A percentile compares a stretch with the other conserved stretches of the same genome.
Evolutionary conservation across 2,888 invertebrate species (phyloP).

Genomic region (Harpalus rufipes): DNA sequence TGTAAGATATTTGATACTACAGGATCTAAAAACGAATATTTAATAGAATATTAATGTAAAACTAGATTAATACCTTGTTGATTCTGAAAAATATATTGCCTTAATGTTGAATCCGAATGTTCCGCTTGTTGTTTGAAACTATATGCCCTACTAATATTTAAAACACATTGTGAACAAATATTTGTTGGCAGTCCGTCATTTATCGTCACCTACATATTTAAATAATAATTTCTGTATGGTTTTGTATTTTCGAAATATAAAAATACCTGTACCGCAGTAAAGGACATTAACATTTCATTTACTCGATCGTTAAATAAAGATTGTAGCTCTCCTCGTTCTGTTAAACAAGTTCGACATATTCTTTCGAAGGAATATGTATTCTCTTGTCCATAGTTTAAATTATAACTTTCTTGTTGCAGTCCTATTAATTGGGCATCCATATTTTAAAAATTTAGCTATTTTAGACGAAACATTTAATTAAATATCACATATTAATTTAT

Average conservation of each 20-base stretch:
- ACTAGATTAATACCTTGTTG: background rate
- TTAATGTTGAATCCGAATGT: slow-evolving; percentile 68
- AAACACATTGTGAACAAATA: slow-evolving; percentile 69
- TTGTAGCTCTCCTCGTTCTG: slow-evolving; percentile 71
- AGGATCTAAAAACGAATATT: slow-evolving; percentile 24
- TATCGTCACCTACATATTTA: slow-evolving; percentile 66
- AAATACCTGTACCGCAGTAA: slow-evolving; percentile 72
- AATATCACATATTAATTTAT: too few species aligned
- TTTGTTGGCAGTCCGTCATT: slow-evolving; percentile 69
- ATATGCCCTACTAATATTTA: slow-evolving; percentile 69
- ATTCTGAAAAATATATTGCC: slow-evolving; percentile 67
- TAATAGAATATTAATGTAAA: background rate
- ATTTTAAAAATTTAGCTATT: background rate
- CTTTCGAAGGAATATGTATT: slow-evolving; percentile 68
- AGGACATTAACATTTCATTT: slow-evolving; percentile 72
- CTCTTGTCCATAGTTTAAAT: slow-evolving; percentile 40
- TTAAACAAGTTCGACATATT: slow-evolving; percentile 72
- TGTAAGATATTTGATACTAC: slow-evolving; percentile 48
- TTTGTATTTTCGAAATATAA: background rate
- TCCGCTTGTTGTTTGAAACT: slow-evolving; percentile 70
- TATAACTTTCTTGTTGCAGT: slow-evolving; percentile 34
- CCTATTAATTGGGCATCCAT: slow-evolving; percentile 48
- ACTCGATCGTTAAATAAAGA: slow-evolving; percentile 72
- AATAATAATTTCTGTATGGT: slow-evolving; percentile 15
- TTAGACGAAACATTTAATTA: too few species aligned